These are phyloP conservation scores for Gastracanthus pulcherrimus DNA, from an alignment of 2,888 invertebrate genomes.

Conservation along the genomic window DNA sequence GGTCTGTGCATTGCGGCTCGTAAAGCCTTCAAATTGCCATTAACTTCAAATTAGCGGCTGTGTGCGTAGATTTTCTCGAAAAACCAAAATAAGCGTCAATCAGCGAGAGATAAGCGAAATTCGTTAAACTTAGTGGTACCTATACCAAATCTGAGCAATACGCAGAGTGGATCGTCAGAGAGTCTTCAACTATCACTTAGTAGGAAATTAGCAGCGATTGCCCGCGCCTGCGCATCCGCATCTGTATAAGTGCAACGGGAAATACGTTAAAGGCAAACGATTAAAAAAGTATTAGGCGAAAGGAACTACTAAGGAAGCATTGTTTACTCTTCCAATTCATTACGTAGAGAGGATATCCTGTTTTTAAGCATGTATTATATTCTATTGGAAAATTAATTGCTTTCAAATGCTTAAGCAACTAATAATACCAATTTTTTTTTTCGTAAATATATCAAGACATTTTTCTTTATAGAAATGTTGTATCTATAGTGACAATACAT, in stretches of 20 bases:
- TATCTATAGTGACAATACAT: no score
- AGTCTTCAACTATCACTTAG: constrained; percentile 7
- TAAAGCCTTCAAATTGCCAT: constrained; percentile 19
- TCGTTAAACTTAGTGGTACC: background rate
- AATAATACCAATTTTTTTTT: no score
- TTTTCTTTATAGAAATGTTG: no score
- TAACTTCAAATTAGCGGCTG: constrained; percentile 42
- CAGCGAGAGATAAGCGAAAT: background rate
- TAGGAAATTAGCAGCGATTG: background rate
- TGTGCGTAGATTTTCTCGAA: background rate
- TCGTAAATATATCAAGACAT: no score
- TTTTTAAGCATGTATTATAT: background rate
- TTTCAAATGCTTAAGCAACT: no score
- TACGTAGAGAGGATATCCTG: background rate
- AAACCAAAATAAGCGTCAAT: background rate
- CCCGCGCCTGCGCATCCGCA: no score
- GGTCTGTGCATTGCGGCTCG: no score
- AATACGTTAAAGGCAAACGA: background rate
- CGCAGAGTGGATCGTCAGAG: background rate
- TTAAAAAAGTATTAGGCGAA: background rate
- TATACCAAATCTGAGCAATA: no score
- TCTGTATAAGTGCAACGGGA: constrained; percentile 16
- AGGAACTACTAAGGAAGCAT: background rate
- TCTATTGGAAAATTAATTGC: no score
- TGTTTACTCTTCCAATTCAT: background rate